Percentiles rank a stretch among this genome's conserved stretches.
Conservation (phyloP, 2,888 invertebrate genomes). For the Oligia latruncula region DNA sequence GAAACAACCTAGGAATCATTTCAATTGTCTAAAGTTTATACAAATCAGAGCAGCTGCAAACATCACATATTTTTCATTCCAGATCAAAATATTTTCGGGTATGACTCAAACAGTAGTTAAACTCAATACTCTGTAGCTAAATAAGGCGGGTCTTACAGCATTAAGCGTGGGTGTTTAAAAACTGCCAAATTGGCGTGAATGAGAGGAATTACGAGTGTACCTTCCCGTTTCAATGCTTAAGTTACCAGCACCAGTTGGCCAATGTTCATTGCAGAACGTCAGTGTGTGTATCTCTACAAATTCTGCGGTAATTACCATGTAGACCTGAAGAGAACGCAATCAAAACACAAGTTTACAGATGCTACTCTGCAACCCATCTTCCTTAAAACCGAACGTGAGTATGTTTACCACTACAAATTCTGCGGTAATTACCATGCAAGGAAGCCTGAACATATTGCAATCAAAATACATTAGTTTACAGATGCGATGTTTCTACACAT, state of each 20-base stretch:
- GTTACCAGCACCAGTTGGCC: background rate
- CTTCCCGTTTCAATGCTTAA: slow-evolving; percentile 28
- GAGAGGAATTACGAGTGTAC: slow-evolving; percentile 43
- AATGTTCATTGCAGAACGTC: background rate
- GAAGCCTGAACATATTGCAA: background rate
- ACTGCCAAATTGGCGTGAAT: slow-evolving; percentile 55
- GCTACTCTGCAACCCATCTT: background rate
- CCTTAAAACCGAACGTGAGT: background rate
- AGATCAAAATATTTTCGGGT: slow-evolving; percentile 48
- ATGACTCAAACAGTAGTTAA: slow-evolving; percentile 46
- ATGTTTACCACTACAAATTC: no score
- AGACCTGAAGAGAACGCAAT: background rate
- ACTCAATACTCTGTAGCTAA: slow-evolving; percentile 24
- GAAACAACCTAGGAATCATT: slow-evolving; percentile 2
- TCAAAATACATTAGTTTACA: background rate
- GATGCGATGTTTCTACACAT: background rate
- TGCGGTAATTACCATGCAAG: background rate
- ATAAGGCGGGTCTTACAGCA: slow-evolving; percentile 34
- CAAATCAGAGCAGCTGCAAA: background rate
- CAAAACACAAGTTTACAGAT: background rate
- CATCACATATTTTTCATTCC: slow-evolving; percentile 5
- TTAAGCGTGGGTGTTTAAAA: slow-evolving; percentile 56
- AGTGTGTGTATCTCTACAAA: background rate
- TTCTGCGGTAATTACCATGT: background rate
- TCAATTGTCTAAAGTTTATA: background rate